These are phyloP conservation scores for Alosa alosa DNA, from an alignment of 2,113 vertebrate species.

Conservation along the genomic window DNA sequence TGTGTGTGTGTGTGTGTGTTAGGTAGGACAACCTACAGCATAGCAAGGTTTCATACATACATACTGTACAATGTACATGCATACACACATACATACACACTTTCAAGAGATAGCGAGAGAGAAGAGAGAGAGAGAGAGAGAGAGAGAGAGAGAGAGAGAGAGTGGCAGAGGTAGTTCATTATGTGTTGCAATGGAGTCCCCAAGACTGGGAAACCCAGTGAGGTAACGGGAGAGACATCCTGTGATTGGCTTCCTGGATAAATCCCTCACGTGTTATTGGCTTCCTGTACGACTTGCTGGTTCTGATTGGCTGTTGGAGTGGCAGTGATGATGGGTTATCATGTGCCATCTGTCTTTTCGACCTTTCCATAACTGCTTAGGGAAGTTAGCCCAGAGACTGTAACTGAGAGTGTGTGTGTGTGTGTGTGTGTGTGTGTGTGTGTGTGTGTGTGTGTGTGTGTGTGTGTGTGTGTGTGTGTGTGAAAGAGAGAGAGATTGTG, in stretches of 20 bases:
- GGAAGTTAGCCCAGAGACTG: not conserved
- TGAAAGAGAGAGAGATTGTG: not conserved
- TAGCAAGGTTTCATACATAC: too few species aligned
- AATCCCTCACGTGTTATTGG: not conserved
- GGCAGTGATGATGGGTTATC: not conserved
- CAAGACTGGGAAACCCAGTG: not conserved
- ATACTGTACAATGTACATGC: too few species aligned
- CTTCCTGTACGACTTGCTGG: not conserved
- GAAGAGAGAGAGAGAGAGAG: not conserved
- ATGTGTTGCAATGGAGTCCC: not conserved
- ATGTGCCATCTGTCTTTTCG: not conserved
- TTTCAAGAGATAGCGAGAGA: too few species aligned
- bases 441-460: constrained; percentile 11
- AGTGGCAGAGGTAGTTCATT: not conserved
- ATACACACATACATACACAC: too few species aligned
- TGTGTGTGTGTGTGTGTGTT: not conserved
- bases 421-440: constrained; percentile 22
- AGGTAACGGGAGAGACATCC: constrained; percentile 43
- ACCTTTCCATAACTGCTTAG: constrained; percentile 3
- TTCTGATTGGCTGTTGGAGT: not conserved
- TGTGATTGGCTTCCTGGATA: not conserved
- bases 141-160: not conserved
- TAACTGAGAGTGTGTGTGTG: not conserved
- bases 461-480: not conserved
- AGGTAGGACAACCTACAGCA: too few species aligned